Evolutionary conservation across 2,113 vertebrate genomes (phyloP).

Genomic region (Microtus richardsoni): DNA sequence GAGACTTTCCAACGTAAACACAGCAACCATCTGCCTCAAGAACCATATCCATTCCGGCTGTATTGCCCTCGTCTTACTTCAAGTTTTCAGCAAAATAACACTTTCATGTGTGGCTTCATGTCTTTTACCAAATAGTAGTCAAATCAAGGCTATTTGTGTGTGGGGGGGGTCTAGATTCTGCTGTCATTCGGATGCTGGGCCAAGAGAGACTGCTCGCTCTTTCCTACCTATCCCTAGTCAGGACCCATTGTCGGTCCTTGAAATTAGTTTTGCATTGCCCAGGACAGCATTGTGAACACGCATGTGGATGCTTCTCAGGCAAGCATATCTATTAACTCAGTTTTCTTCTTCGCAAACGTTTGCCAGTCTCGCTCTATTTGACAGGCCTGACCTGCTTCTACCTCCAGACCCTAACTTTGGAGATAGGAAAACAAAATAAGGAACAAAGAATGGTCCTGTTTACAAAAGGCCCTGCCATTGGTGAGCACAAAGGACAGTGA

Average conservation of each 20-base stretch:
- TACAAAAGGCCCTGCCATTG: not conserved
- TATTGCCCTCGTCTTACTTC: not conserved
- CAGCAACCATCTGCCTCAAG: not conserved
- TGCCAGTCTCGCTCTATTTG: not conserved
- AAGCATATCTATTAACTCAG: not conserved
- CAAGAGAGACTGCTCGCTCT: not conserved
- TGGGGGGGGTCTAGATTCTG: not conserved
- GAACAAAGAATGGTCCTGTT: not conserved
- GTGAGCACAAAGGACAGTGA: not conserved
- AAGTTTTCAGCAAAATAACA: conserved; percentile 21
- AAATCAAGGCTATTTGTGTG: not conserved
- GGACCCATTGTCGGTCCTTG: not conserved
- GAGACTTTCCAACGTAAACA: not conserved
- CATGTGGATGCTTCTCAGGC: not conserved
- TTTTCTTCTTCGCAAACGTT: not conserved
- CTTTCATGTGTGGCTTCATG: not conserved
- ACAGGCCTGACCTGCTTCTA: not conserved
- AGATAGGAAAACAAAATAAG: not conserved
- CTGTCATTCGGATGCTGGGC: not conserved
- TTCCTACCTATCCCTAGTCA: not conserved
- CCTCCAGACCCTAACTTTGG: not conserved
- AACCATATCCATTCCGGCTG: not conserved
- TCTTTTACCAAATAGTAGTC: not conserved
- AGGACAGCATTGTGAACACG: not conserved
- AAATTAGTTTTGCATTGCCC: not conserved